Evolutionary conservation across 2,113 vertebrate genomes (phyloP).

Genomic region (Callaeas wilsoni): DNA sequence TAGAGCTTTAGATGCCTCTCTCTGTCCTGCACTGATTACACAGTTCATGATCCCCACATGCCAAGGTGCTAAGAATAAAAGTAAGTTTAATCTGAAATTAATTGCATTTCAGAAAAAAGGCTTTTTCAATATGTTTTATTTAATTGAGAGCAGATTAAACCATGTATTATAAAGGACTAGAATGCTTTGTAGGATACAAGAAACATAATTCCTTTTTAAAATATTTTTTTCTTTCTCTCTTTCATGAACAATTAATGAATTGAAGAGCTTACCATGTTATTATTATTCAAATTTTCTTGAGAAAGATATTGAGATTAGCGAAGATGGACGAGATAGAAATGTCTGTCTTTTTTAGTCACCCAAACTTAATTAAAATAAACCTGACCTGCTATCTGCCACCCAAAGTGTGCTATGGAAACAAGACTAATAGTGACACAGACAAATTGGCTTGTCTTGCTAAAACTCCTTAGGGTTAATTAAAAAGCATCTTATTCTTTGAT

Average conservation of each 20-base stretch:
- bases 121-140: not conserved
- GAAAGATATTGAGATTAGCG: conserved; percentile 34
- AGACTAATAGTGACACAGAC: not conserved
- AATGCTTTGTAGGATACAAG: not conserved
- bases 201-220: not conserved
- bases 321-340: not conserved
- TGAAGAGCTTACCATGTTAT: not conserved
- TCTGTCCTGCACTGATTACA: not conserved
- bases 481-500: conserved; percentile 16
- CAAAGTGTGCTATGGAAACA: not conserved
- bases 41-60: not conserved
- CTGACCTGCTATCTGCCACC: conserved; percentile 3
- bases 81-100: conserved; percentile 31
- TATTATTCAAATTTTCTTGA: conserved; percentile 31
- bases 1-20: not conserved
- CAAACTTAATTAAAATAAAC: conserved; percentile 56
- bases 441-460: conserved; percentile 13
- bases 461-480: conserved; percentile 52
- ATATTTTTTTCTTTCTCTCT: not conserved
- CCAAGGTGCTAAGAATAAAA: not conserved
- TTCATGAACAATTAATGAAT: not conserved
- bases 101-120: conserved; percentile 10
- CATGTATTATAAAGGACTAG: not conserved
- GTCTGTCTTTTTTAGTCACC: not conserved
- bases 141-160: conserved; percentile 26